These are phyloP conservation scores for Alosa alosa DNA, from an alignment of 2,113 vertebrate genomes.

Conservation along the genomic window DNA sequence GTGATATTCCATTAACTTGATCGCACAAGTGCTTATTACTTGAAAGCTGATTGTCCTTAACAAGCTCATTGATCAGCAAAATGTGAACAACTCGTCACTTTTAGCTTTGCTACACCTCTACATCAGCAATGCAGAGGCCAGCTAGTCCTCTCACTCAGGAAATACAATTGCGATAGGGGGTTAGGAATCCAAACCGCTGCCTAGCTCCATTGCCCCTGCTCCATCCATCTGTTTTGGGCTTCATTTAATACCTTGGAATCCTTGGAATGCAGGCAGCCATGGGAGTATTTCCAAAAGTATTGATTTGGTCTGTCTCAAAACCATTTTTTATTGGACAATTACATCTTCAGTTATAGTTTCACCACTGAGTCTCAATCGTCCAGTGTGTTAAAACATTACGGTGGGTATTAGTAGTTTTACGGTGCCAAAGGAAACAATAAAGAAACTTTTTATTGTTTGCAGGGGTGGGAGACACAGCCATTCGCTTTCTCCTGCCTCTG, in stretches of 20 bases:
- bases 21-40: neutral
- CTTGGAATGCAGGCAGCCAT: constrained; percentile 5
- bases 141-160: neutral
- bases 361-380: neutral
- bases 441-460: neutral
- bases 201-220: neutral
- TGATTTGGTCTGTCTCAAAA: neutral
- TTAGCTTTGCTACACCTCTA: neutral
- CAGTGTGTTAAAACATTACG: constrained; percentile 1
- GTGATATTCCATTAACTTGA: neutral
- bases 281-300: constrained; percentile 6
- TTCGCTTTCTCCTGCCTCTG: neutral
- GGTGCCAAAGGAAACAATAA: constrained; percentile 1
- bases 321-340: constrained; percentile 12
- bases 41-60: neutral
- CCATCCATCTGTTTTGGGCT: too few species aligned
- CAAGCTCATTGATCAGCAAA: constrained; percentile 1
- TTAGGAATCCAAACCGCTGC: neutral
- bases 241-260: neutral
- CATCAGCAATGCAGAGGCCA: neutral
- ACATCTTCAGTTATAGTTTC: constrained; percentile 3
- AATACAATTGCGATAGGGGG: neutral
- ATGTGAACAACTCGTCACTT: neutral
- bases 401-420: neutral
- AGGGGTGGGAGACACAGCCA: neutral